Evolutionary conservation across 37 sponge, comb jelly and placozoan species (phyloP), one percentile per base, ranked within the genome.

Genomic region (Spongilla lacustris): DNA sequence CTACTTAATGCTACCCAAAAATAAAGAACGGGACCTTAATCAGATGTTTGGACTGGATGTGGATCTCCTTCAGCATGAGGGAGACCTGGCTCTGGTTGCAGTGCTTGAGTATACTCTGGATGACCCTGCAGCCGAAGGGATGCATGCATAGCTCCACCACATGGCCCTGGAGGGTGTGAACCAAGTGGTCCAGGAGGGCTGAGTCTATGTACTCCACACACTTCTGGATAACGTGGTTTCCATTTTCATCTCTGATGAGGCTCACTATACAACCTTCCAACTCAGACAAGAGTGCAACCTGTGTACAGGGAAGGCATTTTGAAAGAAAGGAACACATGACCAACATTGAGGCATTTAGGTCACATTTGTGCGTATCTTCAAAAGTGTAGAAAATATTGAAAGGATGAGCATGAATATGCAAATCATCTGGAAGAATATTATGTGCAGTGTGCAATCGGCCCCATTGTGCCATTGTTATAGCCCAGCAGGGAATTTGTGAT

Each of bases 161-260:
- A 95, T 93, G 89, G 21, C 90, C 92, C 50, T 83, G 77, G 80
- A 98, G 92, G 46, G 99, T 71, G 33, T 73, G 31, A 67, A 98
- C 91, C 33, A 96, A 80, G 75, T 81, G 73, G 26, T 94, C 66
- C 38, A 96, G 92, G 30, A 78, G 69, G 36, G 32, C 37, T 0
- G 94, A 92, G 74, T 84, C 78, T 0, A 95, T 94, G 66, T 88
- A 95, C 81, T 95, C 94, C 34, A 98, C 89, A 87, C 97, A 97
- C 79, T 97, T 96, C 89, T 98, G 99, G 28, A 98, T 90, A 19
- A 98, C 99, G 74, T 98, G 99, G 71, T 98, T 98, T 10, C 99
- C 99, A 80, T 97, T 96, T 75, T 97, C 96, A 71, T 98, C 94
- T 66, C 86, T 89, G n/a, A 97, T 92, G 81, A 96, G 95, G 67